Percentiles rank a stretch among this genome's conserved stretches.
Conservation (phyloP, 2,113 vertebrate genomes). For the Thunnus maccoyii region DNA sequence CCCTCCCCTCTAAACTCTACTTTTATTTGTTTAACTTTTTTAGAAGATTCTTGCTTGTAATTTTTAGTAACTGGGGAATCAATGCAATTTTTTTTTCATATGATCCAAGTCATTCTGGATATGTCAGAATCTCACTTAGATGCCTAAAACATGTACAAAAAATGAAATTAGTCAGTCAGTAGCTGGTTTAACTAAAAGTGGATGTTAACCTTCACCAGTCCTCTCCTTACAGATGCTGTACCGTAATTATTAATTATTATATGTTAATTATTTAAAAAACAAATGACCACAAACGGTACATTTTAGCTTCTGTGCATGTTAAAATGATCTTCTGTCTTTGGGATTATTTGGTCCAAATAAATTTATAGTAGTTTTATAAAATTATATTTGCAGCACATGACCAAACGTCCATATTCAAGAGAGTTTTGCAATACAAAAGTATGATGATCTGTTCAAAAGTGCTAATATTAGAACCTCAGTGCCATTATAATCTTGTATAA, state of each 20-base stretch:
- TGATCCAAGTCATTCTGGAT: neutral
- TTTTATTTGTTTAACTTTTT: no score
- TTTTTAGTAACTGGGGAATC: neutral
- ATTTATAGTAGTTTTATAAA: neutral
- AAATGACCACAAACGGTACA: neutral
- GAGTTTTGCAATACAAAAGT: neutral
- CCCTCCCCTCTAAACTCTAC: neutral
- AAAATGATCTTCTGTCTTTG: neutral
- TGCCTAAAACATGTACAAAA: no score
- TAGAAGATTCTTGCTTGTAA: neutral
- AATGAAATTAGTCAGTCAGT: no score
- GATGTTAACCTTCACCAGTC: neutral
- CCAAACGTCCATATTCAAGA: neutral
- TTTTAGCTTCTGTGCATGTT: neutral
- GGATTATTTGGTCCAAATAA: neutral
- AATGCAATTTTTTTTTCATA: neutral
- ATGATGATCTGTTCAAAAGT: neutral
- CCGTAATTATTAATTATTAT: neutral
- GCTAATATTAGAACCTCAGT: neutral
- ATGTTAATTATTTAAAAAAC: neutral
- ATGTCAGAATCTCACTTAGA: neutral
- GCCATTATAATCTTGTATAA: neutral
- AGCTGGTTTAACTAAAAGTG: no score
- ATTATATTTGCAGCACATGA: no score
- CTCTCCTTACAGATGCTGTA: neutral